Base-by-base conservation (phyloP, 2,797 vertebrate species). In the Caiman crocodilus region DNA sequence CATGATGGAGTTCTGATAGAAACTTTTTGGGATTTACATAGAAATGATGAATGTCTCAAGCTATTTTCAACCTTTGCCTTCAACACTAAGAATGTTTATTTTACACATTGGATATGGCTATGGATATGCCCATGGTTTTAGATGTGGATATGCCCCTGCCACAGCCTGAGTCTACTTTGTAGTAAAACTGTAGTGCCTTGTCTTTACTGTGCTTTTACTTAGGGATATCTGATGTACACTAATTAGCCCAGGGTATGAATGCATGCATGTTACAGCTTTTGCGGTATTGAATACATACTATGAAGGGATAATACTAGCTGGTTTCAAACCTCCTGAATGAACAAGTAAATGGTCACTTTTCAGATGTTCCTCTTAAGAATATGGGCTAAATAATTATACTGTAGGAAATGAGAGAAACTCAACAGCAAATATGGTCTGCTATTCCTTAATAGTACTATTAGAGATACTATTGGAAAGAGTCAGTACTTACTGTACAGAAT, bases 61-160 rank as follows among this genome's bases (percentile, higher is more conserved):
- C 56, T 93, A 88, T 84, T 11, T 50, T 60, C 78, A 56, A 12
- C 12, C 60, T 86, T 79, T 71, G 75, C 56, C 4, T 94, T 94
- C 56, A 50, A 50, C 42, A 50, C 42, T 50, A 10, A 50, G 42
- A 50, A 10, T 50, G 10, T 50, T 50, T 50, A 3, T 50, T 50
- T 11, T 50, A 50, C 42, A 50, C 10, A 50, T 50, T 50, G 42
- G 42, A 50, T 50, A 63, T 77, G 32, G 8, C 42, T 93, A 87
- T 84, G 89, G 88, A 96, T 88, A 42, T 58, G 63, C 76, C 90
- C 93, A 91, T 92, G 86, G 89, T 91, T 81, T 81, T 30, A 82
- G 76, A 79, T 94, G 85, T 73, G 91, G 4, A 89, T 96, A 79
- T 16, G 91, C 94, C 83, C 28, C 57, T 56, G 16, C 12, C 23